Evolutionary conservation across 2,797 vertebrate species (phyloP), one percentile per base, ranked within the genome.

Genomic region (Meriones psammophilus): DNA sequence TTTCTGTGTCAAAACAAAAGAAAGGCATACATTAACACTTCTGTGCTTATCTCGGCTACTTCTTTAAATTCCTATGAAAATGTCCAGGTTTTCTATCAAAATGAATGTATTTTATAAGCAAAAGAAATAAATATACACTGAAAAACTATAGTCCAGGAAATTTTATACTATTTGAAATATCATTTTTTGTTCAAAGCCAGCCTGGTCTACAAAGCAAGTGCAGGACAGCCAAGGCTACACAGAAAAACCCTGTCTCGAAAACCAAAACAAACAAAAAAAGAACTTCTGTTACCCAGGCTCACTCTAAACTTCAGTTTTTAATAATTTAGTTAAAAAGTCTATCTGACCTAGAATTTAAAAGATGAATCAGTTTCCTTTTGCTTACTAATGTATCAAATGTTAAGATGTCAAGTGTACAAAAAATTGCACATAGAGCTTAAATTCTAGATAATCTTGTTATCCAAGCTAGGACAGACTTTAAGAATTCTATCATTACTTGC

Each of bases 1-100:
- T 99, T 95, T 99, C 99, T 99, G 98, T 94, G 97, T 97, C 97
- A 28, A 98, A 92, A 95, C 18, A 94, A 95, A 96, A 94, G 60
- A 98, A 97, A 69, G 71, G 71, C 83, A 97, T 30, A 94, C 5
- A 90, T 69, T 86, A 89, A 62, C 89, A 97, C 92, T 97, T 42
- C 94, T 94, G 50, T 90, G 28, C 88, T 88, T 81, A 73, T 86
- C 30, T 78, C 3, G 92, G 18, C 42, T 69, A 96, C 64, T 77
- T 95, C 33, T 68, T 94, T 92, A 93, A 77, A 84, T 87, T 87
- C 24, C 46, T 17, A 64, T 81, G 50, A 68, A 96, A 95, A 93
- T 46, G 42, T 77, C 84, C n/a, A 93, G 6, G 18, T 15, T 92
- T 94, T 90, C 30, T 77, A 24, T 77, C 50, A 46, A 96, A 84